Percentiles rank a stretch among this genome's conserved stretches.
Evolutionary conservation across 2,797 vertebrate species (phyloP).

Genomic region (Thalassophryne amazonica): DNA sequence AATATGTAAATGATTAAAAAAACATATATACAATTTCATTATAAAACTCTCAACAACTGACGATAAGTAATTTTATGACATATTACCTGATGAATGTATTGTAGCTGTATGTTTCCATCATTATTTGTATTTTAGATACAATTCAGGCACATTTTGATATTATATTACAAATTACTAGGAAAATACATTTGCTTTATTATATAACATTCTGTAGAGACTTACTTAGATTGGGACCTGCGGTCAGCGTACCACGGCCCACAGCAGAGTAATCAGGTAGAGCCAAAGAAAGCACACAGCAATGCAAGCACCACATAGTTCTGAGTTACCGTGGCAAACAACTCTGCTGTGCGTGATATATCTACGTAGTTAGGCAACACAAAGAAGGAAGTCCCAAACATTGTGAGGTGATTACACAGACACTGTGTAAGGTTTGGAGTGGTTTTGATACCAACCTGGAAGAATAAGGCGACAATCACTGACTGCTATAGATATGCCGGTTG

Average conservation of each 20-base stretch:
- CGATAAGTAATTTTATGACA: too few species aligned
- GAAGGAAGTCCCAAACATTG: slow-evolving; percentile 81
- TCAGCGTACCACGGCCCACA: slow-evolving; percentile 84
- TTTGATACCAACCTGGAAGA: slow-evolving; percentile 69
- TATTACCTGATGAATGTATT: neutral
- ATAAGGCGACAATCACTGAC: slow-evolving; percentile 1
- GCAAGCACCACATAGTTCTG: slow-evolving; percentile 81
- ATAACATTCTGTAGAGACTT: slow-evolving; percentile 12
- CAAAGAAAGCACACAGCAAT: slow-evolving; percentile 77
- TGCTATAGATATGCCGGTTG: neutral
- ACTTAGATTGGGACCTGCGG: slow-evolving; percentile 76
- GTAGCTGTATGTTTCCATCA: neutral
- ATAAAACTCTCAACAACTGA: too few species aligned
- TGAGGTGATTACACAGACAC: slow-evolving; percentile 86
- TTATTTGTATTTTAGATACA: neutral
- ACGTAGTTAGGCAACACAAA: slow-evolving; percentile 82
- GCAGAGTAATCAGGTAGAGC: slow-evolving; percentile 72
- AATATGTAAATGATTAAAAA: too few species aligned
- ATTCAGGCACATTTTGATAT: neutral
- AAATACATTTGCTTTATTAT: too few species aligned
- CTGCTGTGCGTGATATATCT: slow-evolving; percentile 67
- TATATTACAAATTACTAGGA: too few species aligned
- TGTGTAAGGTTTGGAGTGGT: slow-evolving; percentile 60
- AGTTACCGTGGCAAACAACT: slow-evolving; percentile 72
- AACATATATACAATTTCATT: too few species aligned